Base-by-base conservation (phyloP, 2,888 invertebrate genomes). In the Apotomis capreana region DNA sequence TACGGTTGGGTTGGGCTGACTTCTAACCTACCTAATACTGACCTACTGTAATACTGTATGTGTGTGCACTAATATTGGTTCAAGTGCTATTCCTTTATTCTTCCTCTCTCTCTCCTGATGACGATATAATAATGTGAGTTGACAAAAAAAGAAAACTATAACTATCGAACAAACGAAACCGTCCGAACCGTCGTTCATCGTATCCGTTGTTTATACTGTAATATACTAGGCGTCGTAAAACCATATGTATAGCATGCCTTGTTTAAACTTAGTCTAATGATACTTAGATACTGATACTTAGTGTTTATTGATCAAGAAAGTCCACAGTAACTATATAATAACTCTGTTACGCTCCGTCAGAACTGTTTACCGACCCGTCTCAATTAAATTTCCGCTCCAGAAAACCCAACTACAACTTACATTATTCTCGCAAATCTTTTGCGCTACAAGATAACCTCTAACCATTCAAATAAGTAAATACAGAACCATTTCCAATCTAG, bases 311-410 rank as follows among this genome's bases (percentile, higher is more conserved):
- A 49, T 9, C 8, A 10, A 9, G 49, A 49, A 49, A 49, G 10
- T 49, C 49, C 0, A 49, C 44, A 44, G 49, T 12, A 9, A 59
- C 44, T 15, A 44, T 59, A 3, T 36, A 60, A 60, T 26, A 26
- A 26, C 3, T 6, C 6, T 36, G 44, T 15, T 26, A 4, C 13
- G 13, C 52, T 63, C 52, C 52, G 52, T 63, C 13, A 13, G 52
- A 63, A 54, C 51, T 40, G 52, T 52, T 40, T 13, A 10, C 15
- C 52, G 46, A 36, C 26, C 46, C 36, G 36, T 36, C 46, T 57
- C 55, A 55, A 65, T 65, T 55, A 57, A 55, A 65, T 65, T 55
- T 55, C 65, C 65, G 46, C 65, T 57, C n/a, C 26, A 65, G 54
- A 65, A 65, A 65, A 46, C 26, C 13, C 26, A 44, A 44, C 59